Base-by-base conservation (phyloP, 2,797 vertebrate genomes). In the Morus bassanus region DNA sequence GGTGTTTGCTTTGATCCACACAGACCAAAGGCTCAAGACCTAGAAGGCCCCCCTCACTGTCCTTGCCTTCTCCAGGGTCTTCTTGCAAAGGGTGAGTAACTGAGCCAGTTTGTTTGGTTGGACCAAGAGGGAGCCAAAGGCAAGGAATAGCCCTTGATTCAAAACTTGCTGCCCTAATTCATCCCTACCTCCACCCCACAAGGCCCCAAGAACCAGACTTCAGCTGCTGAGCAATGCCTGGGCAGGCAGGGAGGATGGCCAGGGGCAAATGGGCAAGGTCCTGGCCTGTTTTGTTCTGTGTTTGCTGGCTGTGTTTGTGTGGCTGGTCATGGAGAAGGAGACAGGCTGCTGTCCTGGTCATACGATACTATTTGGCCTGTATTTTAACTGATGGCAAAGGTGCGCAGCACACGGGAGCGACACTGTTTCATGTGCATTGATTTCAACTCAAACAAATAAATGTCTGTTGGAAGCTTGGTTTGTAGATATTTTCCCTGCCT, bases 391-490 rank as follows among this genome's bases (percentile, higher is more conserved):
- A 64, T 24, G 65, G 76, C 43, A 51, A 25, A 75, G 89, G 68
- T 41, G 57, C 0, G 33, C 72, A 73, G 91, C 84, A 51, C 69
- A 7, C 0, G 13, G 67, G 51, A 77, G n/a, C 0, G 4, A 57
- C 27, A 2, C 80, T 11, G 19, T 43, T 50, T 72, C 89, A 43
- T 46, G 59, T 79, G 74, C 92, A 85, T 70, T 28, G 84, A 64
- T n/a, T 73, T 70, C 79, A 72, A 45, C 68, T 18, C 87, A 51
- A 85, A 74, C 70, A 56, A 96, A 93, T 94, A 94, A 96, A 95
- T 57, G 73, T 88, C 82, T 94, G 35, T 16, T 78, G 87, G 46
- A 92, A 95, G 54, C 23, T 64, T 63, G 37, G 28, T 39, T 72
- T 0, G 0, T 1, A 10, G 54, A 6, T 57, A 13, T 60, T 70